A percentile compares a stretch with the other conserved stretches of the same genome.
These are phyloP conservation scores for Meda fulgida DNA, from an alignment of 2,797 vertebrate genomes.

Conservation along the genomic window DNA sequence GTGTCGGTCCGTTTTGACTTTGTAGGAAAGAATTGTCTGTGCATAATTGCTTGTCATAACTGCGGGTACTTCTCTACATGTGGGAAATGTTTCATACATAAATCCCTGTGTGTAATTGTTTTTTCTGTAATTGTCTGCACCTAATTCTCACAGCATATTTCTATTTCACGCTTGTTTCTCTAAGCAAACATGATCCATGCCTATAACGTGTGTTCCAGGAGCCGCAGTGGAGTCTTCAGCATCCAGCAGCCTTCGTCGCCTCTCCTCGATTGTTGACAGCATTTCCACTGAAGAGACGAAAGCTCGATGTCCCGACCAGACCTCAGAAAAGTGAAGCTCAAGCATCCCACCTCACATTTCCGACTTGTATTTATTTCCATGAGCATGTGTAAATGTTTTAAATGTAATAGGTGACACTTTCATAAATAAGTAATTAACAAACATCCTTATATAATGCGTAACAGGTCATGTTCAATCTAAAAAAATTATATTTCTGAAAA, in stretches of 20 bases:
- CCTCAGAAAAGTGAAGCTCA: slow-evolving; percentile 68
- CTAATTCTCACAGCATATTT: not conserved
- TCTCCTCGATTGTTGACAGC: slow-evolving; percentile 97
- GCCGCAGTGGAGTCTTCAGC: slow-evolving; percentile 80
- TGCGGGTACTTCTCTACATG: not conserved
- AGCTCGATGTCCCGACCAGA: slow-evolving; percentile 71
- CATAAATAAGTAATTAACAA: not conserved
- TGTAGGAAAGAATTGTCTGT: not conserved
- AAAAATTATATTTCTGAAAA: not conserved
- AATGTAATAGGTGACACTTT: not conserved
- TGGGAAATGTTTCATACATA: not conserved
- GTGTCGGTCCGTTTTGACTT: not conserved
- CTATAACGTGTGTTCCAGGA: slow-evolving; percentile 64
- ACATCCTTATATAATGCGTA: not conserved
- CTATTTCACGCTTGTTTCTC: not conserved
- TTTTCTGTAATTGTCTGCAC: not conserved
- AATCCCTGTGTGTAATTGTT: not conserved
- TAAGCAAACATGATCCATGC: not conserved
- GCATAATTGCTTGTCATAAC: not conserved
- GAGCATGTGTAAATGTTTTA: slow-evolving; percentile 19
- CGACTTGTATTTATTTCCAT: slow-evolving; percentile 55
- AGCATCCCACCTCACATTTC: slow-evolving; percentile 56
- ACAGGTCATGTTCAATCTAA: not conserved
- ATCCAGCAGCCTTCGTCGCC: slow-evolving; percentile 90
- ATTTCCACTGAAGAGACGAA: slow-evolving; percentile 89